Base-by-base conservation (phyloP, 2,888 invertebrate species). In the Morpho achilles region DNA sequence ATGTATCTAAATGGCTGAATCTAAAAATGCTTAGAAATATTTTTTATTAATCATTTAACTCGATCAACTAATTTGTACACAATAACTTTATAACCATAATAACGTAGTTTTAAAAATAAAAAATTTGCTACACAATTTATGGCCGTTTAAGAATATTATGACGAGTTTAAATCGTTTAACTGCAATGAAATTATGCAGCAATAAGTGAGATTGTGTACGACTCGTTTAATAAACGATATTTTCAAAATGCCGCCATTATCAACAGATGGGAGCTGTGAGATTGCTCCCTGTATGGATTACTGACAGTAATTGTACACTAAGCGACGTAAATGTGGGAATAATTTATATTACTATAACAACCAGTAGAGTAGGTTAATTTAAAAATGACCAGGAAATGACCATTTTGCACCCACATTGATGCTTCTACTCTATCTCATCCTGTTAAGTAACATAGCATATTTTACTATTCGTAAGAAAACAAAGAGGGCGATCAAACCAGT, bases 201-300 rank as follows among this genome's bases (percentile, higher is more conserved):
- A 39, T 52, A 53, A 53, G 40, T 23, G 22, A 45, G 45, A 49
- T 49, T 52, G n/a, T 16, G 16, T 40, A 56, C 23, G 22, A 49
- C 40, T 40, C 42, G 16, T 52, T 49, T 53, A 9, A 42, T 58
- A 49, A 53, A 58, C 10, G 57, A 53, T 43, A 16, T 48, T 49
- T 49, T 45, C 8, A 58, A 58, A 58, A 53, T 44, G 43, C 58
- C 6, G 40, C 43, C 44, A 58, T 58, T 58, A 53, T 8, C 8
- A 58, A 49, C 58, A 58, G 58, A 43, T 53, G 58, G 53, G 44
- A 49, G 52, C 49, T 43, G 58, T 7, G 48, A 44, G 53, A 51
- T 40, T 48, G 48, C 23, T 44, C 43, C 53, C 53, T n/a, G 44
- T 49, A 9, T 49, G 16, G 49, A 22, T 39, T 53, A 52, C 47